These are phyloP conservation scores for Melinopterus prodromus DNA, from an alignment of 2,888 invertebrate species.

Conservation along the genomic window DNA sequence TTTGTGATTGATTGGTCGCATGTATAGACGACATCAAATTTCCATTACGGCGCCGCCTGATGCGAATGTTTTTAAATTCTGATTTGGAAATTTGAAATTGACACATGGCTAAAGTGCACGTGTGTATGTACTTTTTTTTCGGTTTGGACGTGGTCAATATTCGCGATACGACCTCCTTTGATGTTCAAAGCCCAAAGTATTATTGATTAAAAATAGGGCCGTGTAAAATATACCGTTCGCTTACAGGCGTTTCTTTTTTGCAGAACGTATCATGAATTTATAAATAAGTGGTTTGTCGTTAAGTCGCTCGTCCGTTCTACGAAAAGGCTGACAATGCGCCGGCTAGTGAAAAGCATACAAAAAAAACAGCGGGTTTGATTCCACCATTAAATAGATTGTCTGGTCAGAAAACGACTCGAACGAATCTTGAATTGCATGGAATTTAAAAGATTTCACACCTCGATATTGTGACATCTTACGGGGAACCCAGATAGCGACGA, in stretches of 20 bases:
- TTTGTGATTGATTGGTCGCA: slow-evolving; percentile 31
- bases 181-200: neutral
- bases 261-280: neutral
- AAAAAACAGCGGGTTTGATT: neutral
- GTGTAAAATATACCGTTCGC: neutral
- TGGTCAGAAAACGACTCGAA: neutral
- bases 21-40: slow-evolving; percentile 31
- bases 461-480: slow-evolving; percentile 4
- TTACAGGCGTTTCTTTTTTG: neutral
- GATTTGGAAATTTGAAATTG: neutral
- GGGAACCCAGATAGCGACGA: neutral
- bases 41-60: slow-evolving; percentile 25
- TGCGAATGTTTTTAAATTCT: neutral
- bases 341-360: neutral
- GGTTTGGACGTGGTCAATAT: too few relatives aligned
- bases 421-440: neutral
- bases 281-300: neutral
- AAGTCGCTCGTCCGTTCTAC: neutral
- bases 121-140: too few relatives aligned
- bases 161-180: neutral
- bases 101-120: neutral
- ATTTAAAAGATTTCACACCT: slow-evolving; percentile 4
- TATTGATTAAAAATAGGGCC: neutral
- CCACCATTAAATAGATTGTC: neutral
- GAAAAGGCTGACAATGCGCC: neutral